Conservation (phyloP, 2,113 vertebrate species). For the Chunga burmeisteri region DNA sequence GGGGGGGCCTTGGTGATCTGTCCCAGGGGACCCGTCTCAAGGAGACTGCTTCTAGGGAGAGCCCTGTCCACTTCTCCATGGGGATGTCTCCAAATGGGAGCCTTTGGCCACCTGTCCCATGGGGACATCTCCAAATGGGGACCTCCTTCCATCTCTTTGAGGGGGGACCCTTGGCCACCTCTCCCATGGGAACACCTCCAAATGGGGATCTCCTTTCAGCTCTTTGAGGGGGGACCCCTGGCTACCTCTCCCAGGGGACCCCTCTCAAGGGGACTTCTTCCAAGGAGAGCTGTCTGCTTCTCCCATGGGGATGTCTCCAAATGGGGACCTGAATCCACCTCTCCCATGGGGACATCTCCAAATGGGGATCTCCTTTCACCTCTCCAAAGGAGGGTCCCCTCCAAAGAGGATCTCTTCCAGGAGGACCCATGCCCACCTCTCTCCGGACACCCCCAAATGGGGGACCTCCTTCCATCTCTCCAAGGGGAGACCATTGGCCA, state of each 20-base stretch:
- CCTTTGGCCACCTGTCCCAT: not conserved
- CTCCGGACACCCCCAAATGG: not conserved
- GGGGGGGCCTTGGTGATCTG: not conserved
- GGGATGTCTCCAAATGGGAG: not conserved
- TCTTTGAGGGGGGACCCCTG: too few species aligned
- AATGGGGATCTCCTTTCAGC: not conserved
- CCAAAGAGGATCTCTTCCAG: not conserved
- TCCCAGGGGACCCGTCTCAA: not conserved
- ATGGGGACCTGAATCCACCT: not conserved
- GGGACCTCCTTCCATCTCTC: not conserved
- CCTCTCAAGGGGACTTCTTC: not conserved
- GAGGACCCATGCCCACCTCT: too few species aligned
- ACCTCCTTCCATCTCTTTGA: not conserved
- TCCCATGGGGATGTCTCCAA: not conserved
- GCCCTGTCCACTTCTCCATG: not conserved
- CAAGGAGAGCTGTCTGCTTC: too few species aligned
- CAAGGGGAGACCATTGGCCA: not conserved
- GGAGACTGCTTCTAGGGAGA: not conserved
- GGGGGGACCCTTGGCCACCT: not conserved
- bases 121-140: too few species aligned
- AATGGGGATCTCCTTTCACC: not conserved
- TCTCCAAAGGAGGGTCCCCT: fast-evolving
- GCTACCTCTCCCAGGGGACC: not conserved
- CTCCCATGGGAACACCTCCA: not conserved
- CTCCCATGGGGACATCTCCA: not conserved